Conservation (phyloP, 2,113 vertebrate species). For the Datnioides undecimradiatus region DNA sequence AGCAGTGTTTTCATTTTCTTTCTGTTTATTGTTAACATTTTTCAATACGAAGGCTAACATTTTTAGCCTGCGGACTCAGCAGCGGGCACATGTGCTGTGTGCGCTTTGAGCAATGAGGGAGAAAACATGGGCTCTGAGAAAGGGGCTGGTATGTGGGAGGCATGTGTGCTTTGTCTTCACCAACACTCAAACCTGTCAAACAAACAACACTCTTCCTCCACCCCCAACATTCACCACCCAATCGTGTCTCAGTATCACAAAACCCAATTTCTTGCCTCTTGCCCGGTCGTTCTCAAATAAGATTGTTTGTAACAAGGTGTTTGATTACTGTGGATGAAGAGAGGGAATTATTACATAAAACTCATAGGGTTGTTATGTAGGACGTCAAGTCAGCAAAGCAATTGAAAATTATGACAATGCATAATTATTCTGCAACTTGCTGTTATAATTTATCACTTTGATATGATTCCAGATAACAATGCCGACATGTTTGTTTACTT, state of each 20-base stretch:
- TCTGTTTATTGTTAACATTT: conserved; percentile 9
- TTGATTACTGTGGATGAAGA: conserved; percentile 12
- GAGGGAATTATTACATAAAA: conserved; percentile 1
- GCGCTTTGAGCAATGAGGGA: conserved; percentile 33
- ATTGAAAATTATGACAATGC: not conserved
- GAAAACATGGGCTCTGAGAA: conserved; percentile 45
- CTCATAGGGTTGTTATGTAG: conserved; percentile 29
- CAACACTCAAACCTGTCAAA: conserved; percentile 73
- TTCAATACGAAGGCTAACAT: not conserved
- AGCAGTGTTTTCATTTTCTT: conserved; percentile 10
- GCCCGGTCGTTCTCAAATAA: conserved; percentile 12
- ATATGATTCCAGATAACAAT: not conserved
- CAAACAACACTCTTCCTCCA: conserved; percentile 52
- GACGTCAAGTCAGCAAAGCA: too few species aligned
- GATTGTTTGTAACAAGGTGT: conserved; percentile 35
- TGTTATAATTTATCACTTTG: not conserved
- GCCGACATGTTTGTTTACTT: not conserved
- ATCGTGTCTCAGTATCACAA: conserved; percentile 15
- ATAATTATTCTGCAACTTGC: not conserved
- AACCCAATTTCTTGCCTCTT: conserved; percentile 27
- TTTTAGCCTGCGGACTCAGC: conserved; percentile 37
- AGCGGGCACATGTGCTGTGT: conserved; percentile 13
- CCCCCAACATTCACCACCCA: conserved; percentile 52
- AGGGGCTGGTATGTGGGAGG: conserved; percentile 62
- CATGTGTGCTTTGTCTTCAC: conserved; percentile 67